Percentiles rank a stretch among this genome's conserved stretches.
Conservation (phyloP, 2,113 vertebrate species). For the Bufo bufo region DNA sequence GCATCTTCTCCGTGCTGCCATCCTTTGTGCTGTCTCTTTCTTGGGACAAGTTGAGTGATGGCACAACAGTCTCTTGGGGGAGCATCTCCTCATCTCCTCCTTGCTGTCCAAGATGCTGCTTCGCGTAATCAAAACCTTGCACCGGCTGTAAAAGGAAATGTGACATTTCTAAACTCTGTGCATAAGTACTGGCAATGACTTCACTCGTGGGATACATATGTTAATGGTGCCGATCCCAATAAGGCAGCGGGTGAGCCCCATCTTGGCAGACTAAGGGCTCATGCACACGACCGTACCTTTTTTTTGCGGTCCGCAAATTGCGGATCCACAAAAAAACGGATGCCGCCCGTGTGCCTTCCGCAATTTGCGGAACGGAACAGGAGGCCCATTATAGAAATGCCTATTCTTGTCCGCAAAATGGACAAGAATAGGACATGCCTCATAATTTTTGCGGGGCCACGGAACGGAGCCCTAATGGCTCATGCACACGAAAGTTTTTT, state of each 20-base stretch:
- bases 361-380: too few species aligned
- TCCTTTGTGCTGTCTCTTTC: constrained; percentile 86
- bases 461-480: too few species aligned
- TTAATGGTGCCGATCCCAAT: not conserved
- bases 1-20: constrained; percentile 86
- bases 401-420: too few species aligned
- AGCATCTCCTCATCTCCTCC: constrained; percentile 91
- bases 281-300: too few species aligned
- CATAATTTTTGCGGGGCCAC: too few species aligned
- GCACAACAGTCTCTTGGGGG: constrained; percentile 90
- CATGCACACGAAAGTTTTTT: too few species aligned
- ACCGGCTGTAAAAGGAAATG: constrained; percentile 80
- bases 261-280: too few species aligned
- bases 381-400: too few species aligned
- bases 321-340: too few species aligned
- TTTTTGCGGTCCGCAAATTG: too few species aligned
- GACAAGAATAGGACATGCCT: too few species aligned
- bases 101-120: constrained; percentile 95
- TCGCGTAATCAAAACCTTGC: constrained; percentile 98
- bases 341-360: too few species aligned
- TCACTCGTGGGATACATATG: not conserved
- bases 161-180: not conserved
- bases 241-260: not conserved
- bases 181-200: not conserved
- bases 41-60: constrained; percentile 87